Evolutionary conservation across 1,140 invertebrate genomes (phyloP).

Genomic region (Plodia interpunctella): DNA sequence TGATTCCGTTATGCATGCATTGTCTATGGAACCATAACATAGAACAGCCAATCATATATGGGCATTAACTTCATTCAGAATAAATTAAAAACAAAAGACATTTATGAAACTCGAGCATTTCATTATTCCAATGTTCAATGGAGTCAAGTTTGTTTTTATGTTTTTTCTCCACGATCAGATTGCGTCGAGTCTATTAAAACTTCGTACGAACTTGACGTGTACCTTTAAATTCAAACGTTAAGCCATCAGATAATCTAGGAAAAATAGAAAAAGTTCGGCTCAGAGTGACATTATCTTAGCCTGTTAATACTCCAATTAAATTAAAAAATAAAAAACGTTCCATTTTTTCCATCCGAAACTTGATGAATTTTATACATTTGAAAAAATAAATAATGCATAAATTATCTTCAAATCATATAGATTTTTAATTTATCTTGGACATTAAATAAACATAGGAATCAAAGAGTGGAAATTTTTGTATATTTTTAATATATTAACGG

Average conservation of each 20-base stretch:
- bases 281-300: constrained; percentile 63
- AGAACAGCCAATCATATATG: no score
- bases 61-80: neutral
- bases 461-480: neutral
- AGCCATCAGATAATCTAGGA: constrained; percentile 67
- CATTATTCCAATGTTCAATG: constrained; percentile 7
- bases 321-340: constrained; percentile 57
- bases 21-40: no score
- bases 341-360: constrained; percentile 16
- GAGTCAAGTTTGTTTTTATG: constrained; percentile 25
- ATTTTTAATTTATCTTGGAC: neutral
- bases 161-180: constrained; percentile 55
- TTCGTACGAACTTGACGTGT: constrained; percentile 58
- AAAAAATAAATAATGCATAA: neutral
- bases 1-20: no score
- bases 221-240: constrained; percentile 73
- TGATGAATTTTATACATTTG: neutral
- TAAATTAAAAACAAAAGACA: neutral
- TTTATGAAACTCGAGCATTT: neutral
- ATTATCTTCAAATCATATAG: constrained; percentile 5
- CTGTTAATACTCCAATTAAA: constrained; percentile 72
- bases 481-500: constrained; percentile 6
- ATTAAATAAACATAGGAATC: neutral
- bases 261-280: constrained; percentile 44
- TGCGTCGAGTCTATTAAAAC: constrained; percentile 70